Conservation (phyloP, 1,140 invertebrate species). For the Pemphigus obesinymphae region DNA sequence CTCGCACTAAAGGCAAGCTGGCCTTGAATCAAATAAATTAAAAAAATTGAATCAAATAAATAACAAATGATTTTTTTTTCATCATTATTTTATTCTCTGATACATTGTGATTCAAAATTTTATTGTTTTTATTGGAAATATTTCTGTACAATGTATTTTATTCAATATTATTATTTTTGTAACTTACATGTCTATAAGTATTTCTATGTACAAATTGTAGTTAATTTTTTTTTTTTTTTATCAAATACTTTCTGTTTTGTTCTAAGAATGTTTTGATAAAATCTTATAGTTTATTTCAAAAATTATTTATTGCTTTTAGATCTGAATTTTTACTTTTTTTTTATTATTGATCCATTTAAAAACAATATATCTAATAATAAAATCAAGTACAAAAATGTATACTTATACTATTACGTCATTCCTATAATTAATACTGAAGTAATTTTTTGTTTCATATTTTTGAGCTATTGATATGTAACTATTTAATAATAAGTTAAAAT, state of each 20-base stretch:
- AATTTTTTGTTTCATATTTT: not conserved
- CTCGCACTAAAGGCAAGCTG: not conserved
- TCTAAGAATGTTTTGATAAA: no score
- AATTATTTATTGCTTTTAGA: not conserved
- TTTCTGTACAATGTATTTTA: not conserved
- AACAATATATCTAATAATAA: not conserved
- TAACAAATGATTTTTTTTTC: no score
- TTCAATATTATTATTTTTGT: not conserved
- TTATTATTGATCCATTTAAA: not conserved
- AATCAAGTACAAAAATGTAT: not conserved
- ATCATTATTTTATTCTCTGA: no score
- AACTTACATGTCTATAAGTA: no score
- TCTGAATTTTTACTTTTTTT: not conserved
- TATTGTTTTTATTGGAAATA: no score
- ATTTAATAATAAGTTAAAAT: not conserved
- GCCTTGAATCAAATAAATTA: not conserved
- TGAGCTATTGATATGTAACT: not conserved
- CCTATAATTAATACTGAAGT: not conserved
- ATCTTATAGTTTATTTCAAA: no score
- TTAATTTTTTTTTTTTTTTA: no score
- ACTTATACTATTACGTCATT: not conserved
- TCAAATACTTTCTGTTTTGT: no score
- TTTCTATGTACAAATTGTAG: no score
- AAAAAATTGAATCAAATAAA: no score
- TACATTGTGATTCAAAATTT: no score